phyloP scores from a whole-genome alignment of 1,140 invertebrate genomes.

The Drosophila watanabei region DNA sequence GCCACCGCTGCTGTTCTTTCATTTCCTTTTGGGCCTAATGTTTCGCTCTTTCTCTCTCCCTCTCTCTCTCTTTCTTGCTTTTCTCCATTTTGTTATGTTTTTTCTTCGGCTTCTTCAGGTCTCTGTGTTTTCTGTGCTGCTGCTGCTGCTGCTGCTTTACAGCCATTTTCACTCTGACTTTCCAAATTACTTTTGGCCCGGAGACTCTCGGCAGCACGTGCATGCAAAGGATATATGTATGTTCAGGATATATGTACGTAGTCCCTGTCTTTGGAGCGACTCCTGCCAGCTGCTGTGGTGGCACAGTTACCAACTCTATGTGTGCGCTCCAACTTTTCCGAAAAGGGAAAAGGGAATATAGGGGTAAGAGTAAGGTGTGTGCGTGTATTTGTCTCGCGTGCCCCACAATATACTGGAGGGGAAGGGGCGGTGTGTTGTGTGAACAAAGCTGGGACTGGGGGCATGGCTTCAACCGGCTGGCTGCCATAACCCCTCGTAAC shows the following conservation, averaged over 20 bases:
- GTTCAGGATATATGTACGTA: slow-evolving; percentile 12
- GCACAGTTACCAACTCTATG: slow-evolving; percentile 50
- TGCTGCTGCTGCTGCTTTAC: slow-evolving; percentile 13
- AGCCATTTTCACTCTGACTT: slow-evolving; percentile 28
- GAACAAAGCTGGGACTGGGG: not conserved
- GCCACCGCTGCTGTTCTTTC: slow-evolving; percentile 12
- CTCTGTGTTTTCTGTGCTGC: slow-evolving; percentile 15
- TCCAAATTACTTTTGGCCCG: slow-evolving; percentile 51
- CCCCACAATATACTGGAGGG: slow-evolving; percentile 25
- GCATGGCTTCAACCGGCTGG: slow-evolving; percentile 17
- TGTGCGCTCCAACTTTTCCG: slow-evolving; percentile 19
- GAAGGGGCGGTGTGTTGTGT: not conserved
- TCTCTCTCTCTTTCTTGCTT: slow-evolving; percentile 3
- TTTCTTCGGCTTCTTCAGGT: slow-evolving; percentile 25
- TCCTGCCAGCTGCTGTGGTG: slow-evolving; percentile 49
- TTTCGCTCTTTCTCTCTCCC: slow-evolving; percentile 12
- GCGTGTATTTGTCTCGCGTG: slow-evolving; percentile 60
- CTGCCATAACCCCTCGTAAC: slow-evolving; percentile 20
- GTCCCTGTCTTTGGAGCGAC: slow-evolving; percentile 47
- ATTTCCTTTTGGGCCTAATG: slow-evolving; percentile 27
- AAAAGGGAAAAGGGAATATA: not conserved
- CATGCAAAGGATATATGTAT: slow-evolving; percentile 55
- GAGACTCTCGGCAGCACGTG: slow-evolving; percentile 65
- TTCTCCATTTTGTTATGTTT: slow-evolving; percentile 31
- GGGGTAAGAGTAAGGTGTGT: slow-evolving; percentile 11